Percentiles rank a stretch among this genome's conserved stretches.
Conservation (phyloP, 2,797 vertebrate genomes). For the Enteromius thamalakanensis region DNA sequence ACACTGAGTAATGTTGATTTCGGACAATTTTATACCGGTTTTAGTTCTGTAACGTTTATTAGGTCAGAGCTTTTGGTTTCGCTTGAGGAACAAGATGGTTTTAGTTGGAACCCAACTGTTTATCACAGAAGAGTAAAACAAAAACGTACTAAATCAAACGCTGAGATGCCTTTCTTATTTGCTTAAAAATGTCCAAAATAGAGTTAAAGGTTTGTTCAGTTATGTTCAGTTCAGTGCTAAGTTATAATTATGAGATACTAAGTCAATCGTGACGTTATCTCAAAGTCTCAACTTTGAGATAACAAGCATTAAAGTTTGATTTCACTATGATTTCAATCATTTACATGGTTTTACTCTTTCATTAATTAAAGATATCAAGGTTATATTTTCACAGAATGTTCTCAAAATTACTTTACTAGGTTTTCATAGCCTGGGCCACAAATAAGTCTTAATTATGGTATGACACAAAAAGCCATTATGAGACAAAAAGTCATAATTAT, state of each 20-base stretch:
- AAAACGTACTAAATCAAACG: not conserved
- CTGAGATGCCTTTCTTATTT: not conserved
- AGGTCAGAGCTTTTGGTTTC: not conserved
- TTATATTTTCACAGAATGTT: too few relatives aligned
- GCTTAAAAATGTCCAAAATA: too few relatives aligned
- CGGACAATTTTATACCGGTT: constrained; percentile 6
- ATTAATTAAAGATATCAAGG: too few relatives aligned
- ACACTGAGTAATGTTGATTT: constrained; percentile 2
- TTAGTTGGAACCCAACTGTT: not conserved
- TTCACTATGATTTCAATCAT: too few relatives aligned
- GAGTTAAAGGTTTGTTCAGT: not conserved
- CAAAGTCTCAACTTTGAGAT: too few relatives aligned
- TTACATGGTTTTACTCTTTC: too few relatives aligned
- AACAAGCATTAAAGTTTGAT: too few relatives aligned
- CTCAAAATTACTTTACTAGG: too few relatives aligned
- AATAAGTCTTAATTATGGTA: not conserved
- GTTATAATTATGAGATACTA: not conserved
- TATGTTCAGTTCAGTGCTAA: not conserved
- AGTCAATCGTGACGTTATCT: not conserved
- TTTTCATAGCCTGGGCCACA: too few relatives aligned
- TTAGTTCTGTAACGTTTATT: not conserved
- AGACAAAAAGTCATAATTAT: not conserved
- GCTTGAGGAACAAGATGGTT: not conserved
- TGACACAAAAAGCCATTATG: not conserved
- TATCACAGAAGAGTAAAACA: not conserved